These are phyloP conservation scores for Puntigrus tetrazona DNA, from an alignment of 2,113 vertebrate species.

Conservation along the genomic window DNA sequence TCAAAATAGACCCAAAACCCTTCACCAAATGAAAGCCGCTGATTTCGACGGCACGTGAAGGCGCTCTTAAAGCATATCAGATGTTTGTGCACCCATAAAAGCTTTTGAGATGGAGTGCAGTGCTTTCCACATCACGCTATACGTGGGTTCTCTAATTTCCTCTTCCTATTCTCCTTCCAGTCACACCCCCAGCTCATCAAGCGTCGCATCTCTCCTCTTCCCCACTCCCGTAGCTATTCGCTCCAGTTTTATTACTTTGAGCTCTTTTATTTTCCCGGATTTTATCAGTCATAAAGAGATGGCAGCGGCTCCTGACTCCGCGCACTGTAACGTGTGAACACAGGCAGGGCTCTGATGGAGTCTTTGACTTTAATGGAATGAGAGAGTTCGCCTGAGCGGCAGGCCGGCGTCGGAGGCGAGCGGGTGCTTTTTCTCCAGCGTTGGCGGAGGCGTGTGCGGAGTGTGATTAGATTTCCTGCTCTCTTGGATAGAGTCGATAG, in stretches of 20 bases:
- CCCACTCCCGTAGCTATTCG: background rate
- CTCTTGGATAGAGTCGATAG: slow-evolving; percentile 43
- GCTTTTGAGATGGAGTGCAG: background rate
- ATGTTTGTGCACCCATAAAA: background rate
- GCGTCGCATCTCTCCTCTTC: background rate
- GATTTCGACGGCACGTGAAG: background rate
- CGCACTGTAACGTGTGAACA: slow-evolving; percentile 25
- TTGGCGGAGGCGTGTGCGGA: slow-evolving; percentile 16
- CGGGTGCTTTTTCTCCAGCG: slow-evolving; percentile 25
- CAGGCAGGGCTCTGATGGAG: slow-evolving; percentile 14
- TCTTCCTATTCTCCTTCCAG: slow-evolving; percentile 21
- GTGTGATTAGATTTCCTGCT: slow-evolving; percentile 49
- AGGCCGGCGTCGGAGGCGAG: background rate
- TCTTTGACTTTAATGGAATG: slow-evolving; percentile 41
- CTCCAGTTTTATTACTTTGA: slow-evolving; percentile 1
- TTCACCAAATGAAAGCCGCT: background rate
- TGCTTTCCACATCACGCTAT: background rate
- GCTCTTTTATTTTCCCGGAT: slow-evolving; percentile 31
- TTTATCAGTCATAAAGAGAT: slow-evolving; percentile 43
- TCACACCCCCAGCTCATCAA: slow-evolving; percentile 8
- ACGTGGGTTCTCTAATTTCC: background rate
- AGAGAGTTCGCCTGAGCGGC: slow-evolving; percentile 21
- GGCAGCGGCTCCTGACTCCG: slow-evolving; percentile 18
- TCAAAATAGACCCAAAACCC: background rate
- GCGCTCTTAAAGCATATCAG: background rate